These are phyloP conservation scores for Tricholaema leucomelas DNA, from an alignment of 2,113 vertebrate species.

Conservation along the genomic window DNA sequence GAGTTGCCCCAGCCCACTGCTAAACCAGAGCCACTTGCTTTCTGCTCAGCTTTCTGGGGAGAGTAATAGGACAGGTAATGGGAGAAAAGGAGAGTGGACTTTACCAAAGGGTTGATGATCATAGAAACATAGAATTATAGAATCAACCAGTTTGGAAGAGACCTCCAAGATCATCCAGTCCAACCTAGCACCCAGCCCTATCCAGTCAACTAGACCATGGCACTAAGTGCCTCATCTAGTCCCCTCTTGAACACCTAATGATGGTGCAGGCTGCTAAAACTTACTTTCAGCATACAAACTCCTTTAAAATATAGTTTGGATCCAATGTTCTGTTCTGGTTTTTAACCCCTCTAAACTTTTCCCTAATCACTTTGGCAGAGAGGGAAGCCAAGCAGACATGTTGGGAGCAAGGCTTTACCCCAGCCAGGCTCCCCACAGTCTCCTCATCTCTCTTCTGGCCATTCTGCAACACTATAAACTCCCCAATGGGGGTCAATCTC, in stretches of 20 bases:
- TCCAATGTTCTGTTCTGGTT: not conserved
- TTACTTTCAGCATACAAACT: not conserved
- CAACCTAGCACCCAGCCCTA: no score
- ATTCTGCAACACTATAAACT: not conserved
- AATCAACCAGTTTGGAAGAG: no score
- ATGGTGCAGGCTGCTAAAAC: not conserved
- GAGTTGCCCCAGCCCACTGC: not conserved
- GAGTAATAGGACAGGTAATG: accelerated
- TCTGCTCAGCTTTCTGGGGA: not conserved
- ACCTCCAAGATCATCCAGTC: no score
- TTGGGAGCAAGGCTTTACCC: not conserved
- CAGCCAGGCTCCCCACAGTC: not conserved
- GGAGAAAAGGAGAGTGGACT: not conserved
- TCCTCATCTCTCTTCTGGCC: not conserved
- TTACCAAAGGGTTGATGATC: not conserved
- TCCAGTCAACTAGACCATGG: no score
- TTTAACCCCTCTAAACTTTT: not conserved
- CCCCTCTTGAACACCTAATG: no score
- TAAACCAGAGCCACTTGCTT: not conserved
- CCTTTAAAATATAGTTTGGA: not conserved
- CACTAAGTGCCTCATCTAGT: no score
- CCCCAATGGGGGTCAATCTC: not conserved
- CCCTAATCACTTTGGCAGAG: not conserved
- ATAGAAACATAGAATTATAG: no score
- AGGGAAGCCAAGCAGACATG: not conserved